phyloP scores from a whole-genome alignment of 2,797 vertebrate species.

The Saxicola maurus region DNA sequence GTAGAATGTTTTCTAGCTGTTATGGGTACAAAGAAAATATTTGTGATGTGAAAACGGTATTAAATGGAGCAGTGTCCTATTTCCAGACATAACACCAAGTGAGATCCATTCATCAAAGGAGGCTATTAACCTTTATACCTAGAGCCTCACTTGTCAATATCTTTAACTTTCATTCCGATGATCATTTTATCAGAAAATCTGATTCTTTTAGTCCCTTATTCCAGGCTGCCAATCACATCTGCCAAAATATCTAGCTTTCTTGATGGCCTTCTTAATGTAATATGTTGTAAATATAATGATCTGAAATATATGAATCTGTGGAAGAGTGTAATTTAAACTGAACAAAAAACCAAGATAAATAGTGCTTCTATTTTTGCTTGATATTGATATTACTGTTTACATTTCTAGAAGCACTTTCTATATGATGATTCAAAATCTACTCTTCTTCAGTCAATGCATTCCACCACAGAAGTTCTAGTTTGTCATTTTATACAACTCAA shows the following conservation, averaged over 20 bases:
- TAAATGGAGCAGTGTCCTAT: background rate
- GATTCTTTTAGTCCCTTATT: background rate
- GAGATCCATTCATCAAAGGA: constrained; percentile 21
- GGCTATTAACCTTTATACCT: constrained; percentile 42
- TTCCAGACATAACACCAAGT: background rate
- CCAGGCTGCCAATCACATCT: background rate
- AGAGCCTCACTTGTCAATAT: constrained; percentile 24
- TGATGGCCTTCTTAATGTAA: background rate
- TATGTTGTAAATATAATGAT: background rate
- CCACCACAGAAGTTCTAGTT: background rate
- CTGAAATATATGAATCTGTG: background rate
- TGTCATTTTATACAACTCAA: background rate
- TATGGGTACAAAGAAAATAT: background rate
- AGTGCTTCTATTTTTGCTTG: background rate
- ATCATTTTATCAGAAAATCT: constrained; percentile 46
- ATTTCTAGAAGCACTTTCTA: background rate
- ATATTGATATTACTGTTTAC: background rate
- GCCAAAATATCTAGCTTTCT: background rate
- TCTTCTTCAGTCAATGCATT: background rate
- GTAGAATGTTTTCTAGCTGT: background rate
- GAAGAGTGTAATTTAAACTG: background rate
- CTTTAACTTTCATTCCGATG: constrained; percentile 10
- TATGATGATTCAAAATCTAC: background rate
- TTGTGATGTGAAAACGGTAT: constrained; percentile 14
- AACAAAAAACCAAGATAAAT: background rate